phyloP scores from a whole-genome alignment of 2,888 invertebrate genomes.

The Augiades crinisus region DNA sequence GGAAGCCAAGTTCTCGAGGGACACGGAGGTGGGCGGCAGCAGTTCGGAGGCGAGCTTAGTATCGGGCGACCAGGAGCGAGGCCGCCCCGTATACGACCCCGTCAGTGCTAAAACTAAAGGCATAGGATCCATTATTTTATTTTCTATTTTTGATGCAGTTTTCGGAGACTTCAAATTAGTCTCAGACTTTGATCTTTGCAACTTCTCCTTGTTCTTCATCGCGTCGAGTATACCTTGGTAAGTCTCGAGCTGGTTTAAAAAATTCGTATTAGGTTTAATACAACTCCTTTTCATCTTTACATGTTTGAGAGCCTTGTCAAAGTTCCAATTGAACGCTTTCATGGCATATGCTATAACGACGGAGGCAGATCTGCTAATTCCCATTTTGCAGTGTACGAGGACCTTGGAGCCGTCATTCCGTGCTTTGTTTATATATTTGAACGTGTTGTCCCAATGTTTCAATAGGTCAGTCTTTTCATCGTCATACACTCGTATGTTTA shows the following conservation, averaged over 20 bases:
- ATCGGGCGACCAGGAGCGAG: slow-evolving; percentile 89
- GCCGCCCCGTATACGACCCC: slow-evolving; percentile 74
- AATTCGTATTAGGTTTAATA: slow-evolving; percentile 98
- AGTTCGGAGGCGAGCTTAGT: slow-evolving; percentile 82
- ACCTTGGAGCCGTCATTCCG: slow-evolving; percentile 95
- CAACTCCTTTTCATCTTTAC: slow-evolving; percentile 95
- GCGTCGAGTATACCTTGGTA: slow-evolving; percentile 98
- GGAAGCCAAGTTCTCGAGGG: slow-evolving; percentile 84
- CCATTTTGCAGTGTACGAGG: slow-evolving; percentile 99
- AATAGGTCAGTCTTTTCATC: slow-evolving; percentile 98
- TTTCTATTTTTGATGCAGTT: slow-evolving; percentile 76
- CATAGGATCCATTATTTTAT: slow-evolving; percentile 82
- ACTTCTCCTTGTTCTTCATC: slow-evolving; percentile 96
- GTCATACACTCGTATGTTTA: slow-evolving; percentile 98
- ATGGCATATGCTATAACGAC: slow-evolving; percentile 99
- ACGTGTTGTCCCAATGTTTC: slow-evolving; percentile 98
- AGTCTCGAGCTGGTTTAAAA: slow-evolving; percentile 95
- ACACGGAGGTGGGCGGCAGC: slow-evolving; percentile 84
- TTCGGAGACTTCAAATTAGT: slow-evolving; percentile 91
- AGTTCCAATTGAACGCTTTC: slow-evolving; percentile 98
- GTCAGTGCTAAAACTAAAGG: slow-evolving; percentile 82
- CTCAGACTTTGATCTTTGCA: slow-evolving; percentile 96
- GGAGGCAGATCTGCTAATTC: slow-evolving; percentile 98
- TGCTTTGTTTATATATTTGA: slow-evolving; percentile 97
- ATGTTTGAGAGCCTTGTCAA: slow-evolving; percentile 92